Evolutionary conservation across 1,140 invertebrate genomes (phyloP).

Genomic region (Neodiprion pinetum): DNA sequence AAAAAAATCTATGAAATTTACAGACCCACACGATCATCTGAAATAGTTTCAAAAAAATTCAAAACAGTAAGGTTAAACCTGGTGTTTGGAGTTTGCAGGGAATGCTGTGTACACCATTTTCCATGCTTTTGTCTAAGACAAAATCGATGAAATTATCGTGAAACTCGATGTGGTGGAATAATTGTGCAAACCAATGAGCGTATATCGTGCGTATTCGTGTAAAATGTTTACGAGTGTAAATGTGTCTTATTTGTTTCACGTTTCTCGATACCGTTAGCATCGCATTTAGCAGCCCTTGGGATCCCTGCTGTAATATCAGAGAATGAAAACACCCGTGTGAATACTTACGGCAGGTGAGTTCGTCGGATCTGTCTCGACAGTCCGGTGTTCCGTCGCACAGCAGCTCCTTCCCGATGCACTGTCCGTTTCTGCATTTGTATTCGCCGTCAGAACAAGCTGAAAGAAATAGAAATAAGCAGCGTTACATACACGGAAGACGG

Average conservation of each 20-base stretch:
- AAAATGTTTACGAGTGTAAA: no score
- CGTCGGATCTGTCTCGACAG: slow-evolving; percentile 68
- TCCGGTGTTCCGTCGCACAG: slow-evolving; percentile 70
- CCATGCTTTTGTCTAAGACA: no score
- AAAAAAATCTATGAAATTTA: no score
- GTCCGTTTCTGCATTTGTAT: slow-evolving; percentile 67
- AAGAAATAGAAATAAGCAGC: not conserved
- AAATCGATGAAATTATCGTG: no score
- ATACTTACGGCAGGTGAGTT: slow-evolving; percentile 67
- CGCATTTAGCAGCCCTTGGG: not conserved
- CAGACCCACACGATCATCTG: no score
- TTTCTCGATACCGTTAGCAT: not conserved
- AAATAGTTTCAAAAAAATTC: no score
- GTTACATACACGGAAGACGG: not conserved
- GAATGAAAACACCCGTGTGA: not conserved
- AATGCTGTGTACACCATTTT: no score
- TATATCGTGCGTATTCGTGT: no score
- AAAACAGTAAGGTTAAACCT: no score
- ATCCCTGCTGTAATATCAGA: not conserved
- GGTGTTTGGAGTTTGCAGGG: no score
- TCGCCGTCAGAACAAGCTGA: slow-evolving; percentile 42
- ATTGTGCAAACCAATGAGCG: no score
- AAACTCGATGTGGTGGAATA: no score
- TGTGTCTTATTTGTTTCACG: not conserved
- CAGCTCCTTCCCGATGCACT: slow-evolving; percentile 69